Conservation (phyloP, 30 jellyfish, hydroid and myxozoan genomes). For the Euphysa ruthae region DNA sequence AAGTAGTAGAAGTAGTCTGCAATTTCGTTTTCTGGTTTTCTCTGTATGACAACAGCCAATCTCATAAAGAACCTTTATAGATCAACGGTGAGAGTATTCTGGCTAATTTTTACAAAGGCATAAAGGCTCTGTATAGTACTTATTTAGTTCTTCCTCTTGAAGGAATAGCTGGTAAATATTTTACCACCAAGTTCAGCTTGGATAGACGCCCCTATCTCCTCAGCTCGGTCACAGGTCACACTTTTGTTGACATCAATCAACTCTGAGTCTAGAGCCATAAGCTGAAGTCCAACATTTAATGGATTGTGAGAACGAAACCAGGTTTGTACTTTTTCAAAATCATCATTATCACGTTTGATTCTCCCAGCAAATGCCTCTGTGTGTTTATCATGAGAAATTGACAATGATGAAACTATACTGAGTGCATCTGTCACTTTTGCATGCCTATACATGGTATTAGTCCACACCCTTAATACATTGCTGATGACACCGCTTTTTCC, state of each 20-base stretch:
- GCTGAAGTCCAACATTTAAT: background rate
- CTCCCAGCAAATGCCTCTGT: constrained; percentile 4
- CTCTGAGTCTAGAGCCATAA: constrained; percentile 9
- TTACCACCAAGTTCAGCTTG: background rate
- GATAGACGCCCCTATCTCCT: constrained; percentile 13
- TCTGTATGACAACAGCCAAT: constrained; percentile 5
- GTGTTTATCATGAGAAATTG: constrained; percentile 7
- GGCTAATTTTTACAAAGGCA: constrained; percentile 6
- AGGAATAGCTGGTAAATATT: background rate
- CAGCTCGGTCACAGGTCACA: constrained; percentile 27
- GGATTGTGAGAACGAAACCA: constrained; percentile 22
- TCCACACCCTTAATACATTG: background rate
- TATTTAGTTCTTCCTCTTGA: constrained; percentile 18
- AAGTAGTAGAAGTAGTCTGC: constrained; percentile 15
- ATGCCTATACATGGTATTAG: background rate
- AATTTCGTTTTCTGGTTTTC: constrained; percentile 19
- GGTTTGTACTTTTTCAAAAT: too few species aligned
- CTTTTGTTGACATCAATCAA: background rate
- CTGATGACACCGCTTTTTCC: background rate
- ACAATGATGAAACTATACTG: background rate
- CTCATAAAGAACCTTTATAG: constrained; percentile 33
- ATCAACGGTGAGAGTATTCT: constrained; percentile 39
- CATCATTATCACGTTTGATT: constrained; percentile 5
- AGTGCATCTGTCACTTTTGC: background rate
- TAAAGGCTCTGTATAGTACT: background rate